These are phyloP conservation scores for Cardiocondyla obscurior DNA, from an alignment of 1,140 invertebrate species.

Conservation along the genomic window DNA sequence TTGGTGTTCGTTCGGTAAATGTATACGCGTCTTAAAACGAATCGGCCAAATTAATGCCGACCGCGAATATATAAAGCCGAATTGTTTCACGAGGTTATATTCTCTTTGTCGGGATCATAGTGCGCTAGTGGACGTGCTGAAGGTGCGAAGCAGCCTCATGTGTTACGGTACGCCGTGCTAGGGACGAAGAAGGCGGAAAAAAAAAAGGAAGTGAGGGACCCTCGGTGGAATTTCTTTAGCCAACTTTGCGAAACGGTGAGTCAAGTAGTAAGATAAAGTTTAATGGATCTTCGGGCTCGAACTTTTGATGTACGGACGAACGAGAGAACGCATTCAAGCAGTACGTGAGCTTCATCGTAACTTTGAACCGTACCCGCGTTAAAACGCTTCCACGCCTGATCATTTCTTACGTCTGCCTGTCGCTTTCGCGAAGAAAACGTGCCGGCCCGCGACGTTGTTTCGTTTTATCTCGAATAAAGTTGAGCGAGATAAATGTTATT, in stretches of 20 bases:
- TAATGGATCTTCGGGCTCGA: constrained; percentile 54
- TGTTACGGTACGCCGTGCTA: constrained; percentile 11
- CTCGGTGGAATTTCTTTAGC: constrained; percentile 46
- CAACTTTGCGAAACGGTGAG: constrained; percentile 69
- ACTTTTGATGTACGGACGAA: constrained; percentile 55
- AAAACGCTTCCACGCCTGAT: constrained; percentile 24
- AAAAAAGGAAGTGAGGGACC: constrained; percentile 10
- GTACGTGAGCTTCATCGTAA: constrained; percentile 49
- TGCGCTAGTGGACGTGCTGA: constrained; percentile 49
- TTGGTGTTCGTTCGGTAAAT: no score
- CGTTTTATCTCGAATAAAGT: constrained; percentile 5
- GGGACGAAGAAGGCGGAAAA: constrained; percentile 39
- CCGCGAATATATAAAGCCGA: background rate
- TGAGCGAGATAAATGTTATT: constrained; percentile 35
- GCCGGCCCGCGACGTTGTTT: background rate
- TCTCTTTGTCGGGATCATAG: constrained; percentile 33
- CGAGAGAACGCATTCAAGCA: constrained; percentile 40
- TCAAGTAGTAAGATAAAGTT: constrained; percentile 66
- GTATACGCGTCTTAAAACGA: constrained; percentile 29
- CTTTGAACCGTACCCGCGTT: constrained; percentile 45
- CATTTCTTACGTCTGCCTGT: constrained; percentile 32
- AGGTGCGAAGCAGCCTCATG: constrained; percentile 54
- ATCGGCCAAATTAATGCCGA: constrained; percentile 16
- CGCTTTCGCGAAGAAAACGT: background rate
- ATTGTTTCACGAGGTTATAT: constrained; percentile 1